Conservation (phyloP, 2,113 vertebrate genomes). For the Rutilus rutilus region DNA sequence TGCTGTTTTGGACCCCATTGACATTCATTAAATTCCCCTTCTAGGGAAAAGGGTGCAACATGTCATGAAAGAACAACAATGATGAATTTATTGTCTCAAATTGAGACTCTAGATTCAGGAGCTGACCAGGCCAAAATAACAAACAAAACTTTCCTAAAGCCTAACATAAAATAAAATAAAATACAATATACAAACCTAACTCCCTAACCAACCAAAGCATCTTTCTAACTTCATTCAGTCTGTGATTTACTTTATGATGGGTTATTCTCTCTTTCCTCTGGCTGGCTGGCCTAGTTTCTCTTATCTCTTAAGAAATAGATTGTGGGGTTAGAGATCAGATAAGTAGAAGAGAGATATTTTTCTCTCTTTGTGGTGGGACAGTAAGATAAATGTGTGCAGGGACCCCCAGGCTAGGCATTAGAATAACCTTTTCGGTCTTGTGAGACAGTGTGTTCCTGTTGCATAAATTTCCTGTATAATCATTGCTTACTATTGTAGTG, state of each 20-base stretch:
- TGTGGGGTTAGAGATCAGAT: slow-evolving; percentile 16
- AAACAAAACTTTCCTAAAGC: too few relatives aligned
- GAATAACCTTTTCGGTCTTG: slow-evolving; percentile 22
- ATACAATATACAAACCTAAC: too few relatives aligned
- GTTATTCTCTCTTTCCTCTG: slow-evolving; percentile 16
- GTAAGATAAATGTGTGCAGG: slow-evolving; percentile 33
- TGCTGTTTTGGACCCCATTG: neutral
- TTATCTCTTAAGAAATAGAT: neutral
- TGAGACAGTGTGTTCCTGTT: slow-evolving; percentile 25
- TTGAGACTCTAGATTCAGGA: too few relatives aligned
- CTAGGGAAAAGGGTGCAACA: too few relatives aligned
- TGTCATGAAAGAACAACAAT: too few relatives aligned
- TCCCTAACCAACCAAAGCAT: neutral
- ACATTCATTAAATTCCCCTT: too few relatives aligned
- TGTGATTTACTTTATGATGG: neutral
- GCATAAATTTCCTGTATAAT: slow-evolving; percentile 25
- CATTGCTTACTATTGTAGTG: slow-evolving; percentile 24
- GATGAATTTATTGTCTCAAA: too few relatives aligned
- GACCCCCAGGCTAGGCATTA: slow-evolving; percentile 10
- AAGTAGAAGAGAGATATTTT: neutral
- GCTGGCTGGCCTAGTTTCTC: slow-evolving; percentile 21
- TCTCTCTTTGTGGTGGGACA: slow-evolving; percentile 32
- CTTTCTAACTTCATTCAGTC: neutral
- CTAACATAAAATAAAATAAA: too few relatives aligned
- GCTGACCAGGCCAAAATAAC: too few relatives aligned